Conservation (phyloP, 2,797 vertebrate genomes). For the Pseudochirops cupreus region DNA sequence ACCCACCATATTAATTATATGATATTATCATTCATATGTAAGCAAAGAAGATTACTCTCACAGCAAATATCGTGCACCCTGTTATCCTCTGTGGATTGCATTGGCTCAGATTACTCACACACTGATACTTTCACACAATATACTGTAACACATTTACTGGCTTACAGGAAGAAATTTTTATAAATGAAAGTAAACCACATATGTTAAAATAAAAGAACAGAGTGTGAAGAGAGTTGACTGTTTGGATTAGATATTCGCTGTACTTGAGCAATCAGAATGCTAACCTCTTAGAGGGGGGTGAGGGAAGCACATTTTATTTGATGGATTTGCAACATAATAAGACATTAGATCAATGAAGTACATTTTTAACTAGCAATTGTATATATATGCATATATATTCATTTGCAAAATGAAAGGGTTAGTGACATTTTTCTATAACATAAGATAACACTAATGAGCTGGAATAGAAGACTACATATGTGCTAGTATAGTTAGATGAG, state of each 20-base stretch:
- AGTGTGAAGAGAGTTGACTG: slow-evolving; percentile 65
- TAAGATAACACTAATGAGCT: slow-evolving; percentile 26
- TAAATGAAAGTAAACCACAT: slow-evolving; percentile 66
- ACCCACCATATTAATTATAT: slow-evolving; percentile 63
- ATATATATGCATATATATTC: background rate
- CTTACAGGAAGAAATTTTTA: slow-evolving; percentile 69
- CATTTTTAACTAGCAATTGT: slow-evolving; percentile 26
- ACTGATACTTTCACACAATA: slow-evolving; percentile 56
- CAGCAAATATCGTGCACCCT: slow-evolving; percentile 32
- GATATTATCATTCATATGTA: slow-evolving; percentile 53
- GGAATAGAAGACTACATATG: slow-evolving; percentile 15
- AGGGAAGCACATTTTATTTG: slow-evolving; percentile 39
- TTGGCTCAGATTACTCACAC: slow-evolving; percentile 55
- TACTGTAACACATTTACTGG: slow-evolving; percentile 58
- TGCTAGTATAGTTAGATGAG: background rate
- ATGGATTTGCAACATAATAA: slow-evolving; percentile 27
- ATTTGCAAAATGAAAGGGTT: slow-evolving; percentile 36
- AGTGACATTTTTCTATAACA: slow-evolving; percentile 32
- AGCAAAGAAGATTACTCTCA: slow-evolving; percentile 64
- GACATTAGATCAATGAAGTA: background rate
- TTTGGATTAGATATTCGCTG: slow-evolving; percentile 66
- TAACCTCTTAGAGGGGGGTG: slow-evolving; percentile 46
- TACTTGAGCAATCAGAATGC: slow-evolving; percentile 62
- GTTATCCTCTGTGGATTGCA: slow-evolving; percentile 68
- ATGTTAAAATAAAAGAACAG: slow-evolving; percentile 72